Conservation (phyloP, 2,888 invertebrate genomes). For the Lasioglossum marginatum region DNA sequence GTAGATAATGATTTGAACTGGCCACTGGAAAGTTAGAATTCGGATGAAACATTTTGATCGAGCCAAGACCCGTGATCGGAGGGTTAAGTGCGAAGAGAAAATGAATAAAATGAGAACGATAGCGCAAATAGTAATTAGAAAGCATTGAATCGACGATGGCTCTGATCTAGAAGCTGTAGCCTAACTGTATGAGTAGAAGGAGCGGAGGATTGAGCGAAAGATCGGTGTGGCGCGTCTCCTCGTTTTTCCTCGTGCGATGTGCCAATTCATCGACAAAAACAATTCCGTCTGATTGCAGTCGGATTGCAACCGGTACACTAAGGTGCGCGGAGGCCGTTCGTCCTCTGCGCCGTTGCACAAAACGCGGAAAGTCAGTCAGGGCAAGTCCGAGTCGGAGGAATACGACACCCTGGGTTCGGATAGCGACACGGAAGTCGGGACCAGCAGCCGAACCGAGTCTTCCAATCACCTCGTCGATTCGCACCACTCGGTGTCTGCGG, state of each 20-base stretch:
- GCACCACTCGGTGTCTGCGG: constrained; percentile 83
- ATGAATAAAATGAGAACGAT: not conserved
- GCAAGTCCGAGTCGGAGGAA: constrained; percentile 97
- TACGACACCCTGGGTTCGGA: constrained; percentile 94
- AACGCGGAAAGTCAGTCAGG: constrained; percentile 93
- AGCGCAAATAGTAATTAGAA: not conserved
- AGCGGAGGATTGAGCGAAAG: not conserved
- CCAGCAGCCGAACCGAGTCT: constrained; percentile 85
- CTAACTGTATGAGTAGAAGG: not conserved
- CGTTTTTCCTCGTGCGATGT: constrained; percentile 66
- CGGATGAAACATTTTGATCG: not conserved
- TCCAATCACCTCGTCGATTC: constrained; percentile 85
- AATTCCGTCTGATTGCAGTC: constrained; percentile 85
- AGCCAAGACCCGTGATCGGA: not conserved
- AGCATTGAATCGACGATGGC: constrained; percentile 23
- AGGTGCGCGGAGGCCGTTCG: constrained; percentile 84
- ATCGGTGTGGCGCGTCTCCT: constrained; percentile 62
- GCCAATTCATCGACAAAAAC: constrained; percentile 68
- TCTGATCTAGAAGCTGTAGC: constrained; percentile 24
- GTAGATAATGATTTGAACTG: too few relatives aligned
- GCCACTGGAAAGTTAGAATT: not conserved
- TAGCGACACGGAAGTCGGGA: constrained; percentile 91
- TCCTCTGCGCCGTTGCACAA: constrained; percentile 84
- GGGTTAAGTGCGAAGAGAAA: not conserved
- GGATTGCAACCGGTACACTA: constrained; percentile 85